A percentile compares a stretch with the other conserved stretches of the same genome.
Evolutionary conservation across 1,140 invertebrate species (phyloP).

Genomic region (Drosophila ercepeae): DNA sequence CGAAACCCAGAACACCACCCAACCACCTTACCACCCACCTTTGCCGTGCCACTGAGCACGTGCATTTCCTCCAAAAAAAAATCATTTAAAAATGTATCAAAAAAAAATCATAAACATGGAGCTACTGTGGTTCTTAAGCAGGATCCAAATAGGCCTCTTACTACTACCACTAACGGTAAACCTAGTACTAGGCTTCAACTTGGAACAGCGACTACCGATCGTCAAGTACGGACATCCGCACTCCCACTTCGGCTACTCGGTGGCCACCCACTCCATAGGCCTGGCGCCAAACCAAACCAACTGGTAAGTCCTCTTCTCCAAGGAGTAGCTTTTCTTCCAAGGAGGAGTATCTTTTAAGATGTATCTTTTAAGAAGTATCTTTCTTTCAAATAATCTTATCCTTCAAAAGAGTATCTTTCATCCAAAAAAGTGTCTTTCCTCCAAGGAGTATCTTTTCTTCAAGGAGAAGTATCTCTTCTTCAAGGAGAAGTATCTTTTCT

Average conservation of each 20-base stretch:
- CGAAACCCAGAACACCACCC: background rate
- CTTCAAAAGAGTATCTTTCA: no score
- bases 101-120: background rate
- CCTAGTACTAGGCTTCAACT: conserved; percentile 49
- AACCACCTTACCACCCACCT: conserved; percentile 1
- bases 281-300: conserved; percentile 75
- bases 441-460: no score
- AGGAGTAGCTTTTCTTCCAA: no score
- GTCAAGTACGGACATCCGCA: conserved; percentile 72
- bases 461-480: no score
- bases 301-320: conserved; percentile 68
- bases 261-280: conserved; percentile 77
- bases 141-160: background rate
- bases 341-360: no score
- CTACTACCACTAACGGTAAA: background rate
- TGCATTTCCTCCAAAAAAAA: conserved; percentile 10
- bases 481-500: no score
- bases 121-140: background rate
- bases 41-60: conserved; percentile 41
- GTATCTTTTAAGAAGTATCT: no score
- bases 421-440: no score
- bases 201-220: conserved; percentile 76
- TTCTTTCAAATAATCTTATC: no score
- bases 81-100: background rate
- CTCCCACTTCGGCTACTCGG: conserved; percentile 78